phyloP scores from a whole-genome alignment of 2,888 invertebrate genomes.

The Sipha maydis region DNA sequence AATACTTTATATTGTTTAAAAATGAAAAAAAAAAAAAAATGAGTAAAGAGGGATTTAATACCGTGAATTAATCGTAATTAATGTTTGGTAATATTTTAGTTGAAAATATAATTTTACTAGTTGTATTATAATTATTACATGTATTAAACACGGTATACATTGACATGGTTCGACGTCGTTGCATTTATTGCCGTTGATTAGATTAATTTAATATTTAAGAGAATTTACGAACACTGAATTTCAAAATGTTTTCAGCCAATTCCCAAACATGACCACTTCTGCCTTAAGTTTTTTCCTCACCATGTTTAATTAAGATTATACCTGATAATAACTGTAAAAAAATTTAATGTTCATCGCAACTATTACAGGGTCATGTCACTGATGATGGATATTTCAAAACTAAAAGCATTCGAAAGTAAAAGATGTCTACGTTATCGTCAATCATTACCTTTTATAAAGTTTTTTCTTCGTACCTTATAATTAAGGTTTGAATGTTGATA shows the following conservation, averaged over 20 bases:
- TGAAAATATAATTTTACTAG: conserved; percentile 14
- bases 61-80: conserved; percentile 33
- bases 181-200: not conserved
- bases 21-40: not conserved
- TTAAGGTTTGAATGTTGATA: too few relatives aligned
- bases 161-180: not conserved
- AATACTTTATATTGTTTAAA: conserved; percentile 13
- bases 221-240: not conserved
- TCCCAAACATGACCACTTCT: not conserved
- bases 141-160: not conserved
- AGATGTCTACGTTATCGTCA: too few relatives aligned
- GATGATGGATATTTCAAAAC: too few relatives aligned
- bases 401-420: too few relatives aligned
- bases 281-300: not conserved
- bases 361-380: too few relatives aligned
- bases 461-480: too few relatives aligned
- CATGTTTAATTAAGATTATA: not conserved
- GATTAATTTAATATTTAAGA: not conserved
- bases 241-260: not conserved
- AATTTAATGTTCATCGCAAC: not conserved
- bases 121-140: not conserved
- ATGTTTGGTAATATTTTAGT: conserved; percentile 9
- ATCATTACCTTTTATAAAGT: too few relatives aligned
- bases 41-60: not conserved
- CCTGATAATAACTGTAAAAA: not conserved